Evolutionary conservation across 2,888 invertebrate genomes (phyloP), one percentile per base, ranked within the genome.

Genomic region (Odontomyia ornata): DNA sequence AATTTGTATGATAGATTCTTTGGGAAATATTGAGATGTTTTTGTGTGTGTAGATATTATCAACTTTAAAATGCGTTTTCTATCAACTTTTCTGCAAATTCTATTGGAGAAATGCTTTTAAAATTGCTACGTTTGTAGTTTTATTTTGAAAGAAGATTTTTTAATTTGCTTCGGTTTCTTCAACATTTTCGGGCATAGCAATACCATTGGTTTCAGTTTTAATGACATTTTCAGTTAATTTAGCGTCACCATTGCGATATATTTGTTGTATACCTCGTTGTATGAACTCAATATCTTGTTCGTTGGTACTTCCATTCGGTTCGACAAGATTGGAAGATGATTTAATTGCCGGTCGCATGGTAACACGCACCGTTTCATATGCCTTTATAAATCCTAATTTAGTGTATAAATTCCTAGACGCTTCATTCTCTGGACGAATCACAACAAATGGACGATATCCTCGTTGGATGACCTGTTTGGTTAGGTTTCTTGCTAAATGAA

Each of bases 401-500:
- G 90, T 91, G 88, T 95, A 95, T 76, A 95, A 90, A 83, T 92
- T 92, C 84, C 93, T 92, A 80, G 95, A 95, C 80, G 95, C 95
- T 86, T 94, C 93, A 86, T 95, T 95, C 87, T 95, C 94, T 79
- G 95, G 95, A 85, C 92, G 89, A 88, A 95, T 95, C 82, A 95
- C 94, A 81, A 95, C 95, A 87, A 94, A 95, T 78, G 95, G 95
- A 83, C 91, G 90, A 87, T 95, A 95, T 80, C 95, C 93, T 76
- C 93, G 89, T 75, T 91, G 90, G 60, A 91, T 90, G 64, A 93
- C 92, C 81, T 90, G 89, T 82, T 89, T 88, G 76, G 92, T 91
- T 79, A 92, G 88, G 79, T 89, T 89, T 83, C 90, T 90, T 77
- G 93, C 93, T 81, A 93, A 88, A 83, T 91, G 91, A 80, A 93